phyloP scores from a whole-genome alignment of 2,113 vertebrate genomes.

The Eurystomus gularis region DNA sequence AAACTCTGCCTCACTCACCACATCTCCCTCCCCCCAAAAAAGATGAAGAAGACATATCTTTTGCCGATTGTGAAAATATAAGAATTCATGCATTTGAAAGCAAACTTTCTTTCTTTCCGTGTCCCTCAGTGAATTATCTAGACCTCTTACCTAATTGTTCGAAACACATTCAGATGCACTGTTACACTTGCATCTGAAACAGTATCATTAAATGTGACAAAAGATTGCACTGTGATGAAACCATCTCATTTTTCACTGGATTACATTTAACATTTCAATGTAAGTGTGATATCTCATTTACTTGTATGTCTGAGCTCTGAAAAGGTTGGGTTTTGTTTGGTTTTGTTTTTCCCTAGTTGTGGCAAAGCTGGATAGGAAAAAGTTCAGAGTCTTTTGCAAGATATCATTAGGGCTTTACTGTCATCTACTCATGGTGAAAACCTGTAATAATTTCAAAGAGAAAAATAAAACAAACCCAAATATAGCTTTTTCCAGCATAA shows the following conservation, averaged over 20 bases:
- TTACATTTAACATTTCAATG: not conserved
- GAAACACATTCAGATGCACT: not conserved
- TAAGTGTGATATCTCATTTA: not conserved
- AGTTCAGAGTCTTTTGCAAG: not conserved
- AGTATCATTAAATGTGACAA: not conserved
- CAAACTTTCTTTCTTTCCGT: not conserved
- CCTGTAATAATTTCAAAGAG: not conserved
- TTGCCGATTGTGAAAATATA: not conserved
- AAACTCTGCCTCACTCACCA: not conserved
- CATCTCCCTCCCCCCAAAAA: rapidly evolving
- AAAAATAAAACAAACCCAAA: not conserved
- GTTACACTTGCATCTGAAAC: not conserved
- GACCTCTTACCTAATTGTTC: not conserved
- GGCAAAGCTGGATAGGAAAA: not conserved
- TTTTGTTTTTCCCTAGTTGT: not conserved
- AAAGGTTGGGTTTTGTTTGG: not conserved
- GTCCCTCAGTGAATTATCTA: not conserved
- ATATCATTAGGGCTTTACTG: not conserved
- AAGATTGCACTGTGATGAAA: not conserved
- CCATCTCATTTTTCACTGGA: not conserved
- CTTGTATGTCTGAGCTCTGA: not conserved
- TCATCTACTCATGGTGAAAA: not conserved
- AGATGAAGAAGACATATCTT: not conserved
- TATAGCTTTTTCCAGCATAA: not conserved
- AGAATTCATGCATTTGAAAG: not conserved